Conservation (phyloP, 2,888 invertebrate genomes). For the Gibbula magus region DNA sequence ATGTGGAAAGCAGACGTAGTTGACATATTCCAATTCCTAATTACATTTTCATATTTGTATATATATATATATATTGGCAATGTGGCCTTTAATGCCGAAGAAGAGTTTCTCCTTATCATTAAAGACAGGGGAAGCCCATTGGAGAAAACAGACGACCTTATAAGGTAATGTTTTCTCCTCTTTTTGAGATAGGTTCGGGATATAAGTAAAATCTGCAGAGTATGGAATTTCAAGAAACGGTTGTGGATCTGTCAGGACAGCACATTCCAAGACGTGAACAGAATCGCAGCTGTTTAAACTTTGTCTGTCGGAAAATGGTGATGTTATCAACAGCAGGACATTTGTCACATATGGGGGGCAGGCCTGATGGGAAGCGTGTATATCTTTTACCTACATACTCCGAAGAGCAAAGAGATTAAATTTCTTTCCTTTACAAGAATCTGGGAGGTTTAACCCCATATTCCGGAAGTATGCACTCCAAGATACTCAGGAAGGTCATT, state of each 20-base stretch:
- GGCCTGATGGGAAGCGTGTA: not conserved
- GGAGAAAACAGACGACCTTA: not conserved
- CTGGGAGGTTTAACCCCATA: no score
- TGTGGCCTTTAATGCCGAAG: no score
- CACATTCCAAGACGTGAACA: not conserved
- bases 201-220: not conserved
- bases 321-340: not conserved
- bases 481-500: no score
- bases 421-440: not conserved
- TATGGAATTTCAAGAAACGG: not conserved
- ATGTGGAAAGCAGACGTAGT: no score
- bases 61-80: no score
- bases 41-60: no score
- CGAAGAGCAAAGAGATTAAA: not conserved
- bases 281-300: not conserved
- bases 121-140: not conserved
- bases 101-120: no score
- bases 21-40: no score
- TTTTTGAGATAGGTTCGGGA: not conserved
- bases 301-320: not conserved
- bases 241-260: not conserved
- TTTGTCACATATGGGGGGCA: not conserved
- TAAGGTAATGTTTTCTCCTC: not conserved
- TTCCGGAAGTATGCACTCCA: no score
- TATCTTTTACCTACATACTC: constrained; percentile 2